phyloP scores from a whole-genome alignment of 1,140 invertebrate species.

The Aricia agestis region DNA sequence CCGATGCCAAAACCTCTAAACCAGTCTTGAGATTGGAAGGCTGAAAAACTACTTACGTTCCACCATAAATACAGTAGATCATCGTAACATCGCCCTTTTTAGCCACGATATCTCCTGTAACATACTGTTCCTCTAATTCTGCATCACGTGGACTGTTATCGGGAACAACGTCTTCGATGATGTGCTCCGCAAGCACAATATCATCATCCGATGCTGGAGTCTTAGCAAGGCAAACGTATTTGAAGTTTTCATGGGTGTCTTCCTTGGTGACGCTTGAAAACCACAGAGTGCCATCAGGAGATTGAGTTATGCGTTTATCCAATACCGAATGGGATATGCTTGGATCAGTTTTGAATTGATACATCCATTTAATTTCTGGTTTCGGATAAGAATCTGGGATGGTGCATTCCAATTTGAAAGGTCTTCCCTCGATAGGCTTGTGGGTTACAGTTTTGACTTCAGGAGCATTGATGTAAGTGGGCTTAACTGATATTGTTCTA shows the following conservation, averaged over 20 bases:
- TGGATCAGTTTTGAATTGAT: slow-evolving; percentile 30
- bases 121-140: slow-evolving; percentile 45
- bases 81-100: slow-evolving; percentile 43
- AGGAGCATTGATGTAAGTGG: slow-evolving; percentile 36
- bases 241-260: slow-evolving; percentile 41
- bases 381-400: slow-evolving; percentile 49
- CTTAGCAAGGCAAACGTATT: slow-evolving; percentile 50
- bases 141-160: slow-evolving; percentile 25
- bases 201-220: slow-evolving; percentile 38
- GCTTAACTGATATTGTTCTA: slow-evolving; percentile 32
- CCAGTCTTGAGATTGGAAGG: no score
- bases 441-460: slow-evolving; percentile 31
- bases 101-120: slow-evolving; percentile 42
- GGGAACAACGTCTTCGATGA: slow-evolving; percentile 38
- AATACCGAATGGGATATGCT: slow-evolving; percentile 31
- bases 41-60: slow-evolving; percentile 45
- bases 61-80: slow-evolving; percentile 61
- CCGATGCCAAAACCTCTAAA: no score
- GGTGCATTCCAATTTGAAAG: slow-evolving; percentile 45
- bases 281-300: slow-evolving; percentile 47
- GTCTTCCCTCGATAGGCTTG: slow-evolving; percentile 44
- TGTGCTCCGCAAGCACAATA: slow-evolving; percentile 46
- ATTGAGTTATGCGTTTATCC: slow-evolving; percentile 36
- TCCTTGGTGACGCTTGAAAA: slow-evolving; percentile 47
- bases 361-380: slow-evolving; percentile 48